Conservation (phyloP, 2,888 invertebrate species). For the Augiades crinisus region DNA sequence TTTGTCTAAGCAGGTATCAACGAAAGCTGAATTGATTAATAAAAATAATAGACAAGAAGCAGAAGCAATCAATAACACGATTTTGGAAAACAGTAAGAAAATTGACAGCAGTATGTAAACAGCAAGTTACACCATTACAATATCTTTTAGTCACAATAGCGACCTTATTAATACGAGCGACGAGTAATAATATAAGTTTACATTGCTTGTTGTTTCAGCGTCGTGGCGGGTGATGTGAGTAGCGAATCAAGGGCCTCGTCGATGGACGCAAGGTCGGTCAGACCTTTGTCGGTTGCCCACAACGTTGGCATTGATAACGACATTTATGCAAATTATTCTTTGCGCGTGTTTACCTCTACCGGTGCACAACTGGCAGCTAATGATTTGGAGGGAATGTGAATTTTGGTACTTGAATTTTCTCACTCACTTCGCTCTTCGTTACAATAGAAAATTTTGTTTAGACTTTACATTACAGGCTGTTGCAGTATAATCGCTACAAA, state of each 20-base stretch:
- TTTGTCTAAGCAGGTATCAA: too few relatives aligned
- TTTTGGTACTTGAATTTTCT: too few relatives aligned
- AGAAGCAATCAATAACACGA: too few relatives aligned
- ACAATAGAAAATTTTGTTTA: too few relatives aligned
- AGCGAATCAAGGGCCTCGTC: constrained; percentile 72
- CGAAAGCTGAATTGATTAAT: too few relatives aligned
- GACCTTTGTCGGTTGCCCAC: constrained; percentile 63
- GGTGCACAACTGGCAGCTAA: constrained; percentile 22
- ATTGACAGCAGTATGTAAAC: too few relatives aligned
- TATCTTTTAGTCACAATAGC: neutral
- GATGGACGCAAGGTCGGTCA: constrained; percentile 55
- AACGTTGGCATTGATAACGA: constrained; percentile 62
- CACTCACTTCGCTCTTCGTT: too few relatives aligned
- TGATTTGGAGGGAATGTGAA: constrained; percentile 22
- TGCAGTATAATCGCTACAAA: too few relatives aligned
- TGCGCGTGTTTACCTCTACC: constrained; percentile 35
- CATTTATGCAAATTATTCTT: constrained; percentile 72
- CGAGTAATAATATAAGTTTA: neutral
- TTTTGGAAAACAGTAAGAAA: too few relatives aligned
- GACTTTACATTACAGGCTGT: too few relatives aligned
- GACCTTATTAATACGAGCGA: neutral
- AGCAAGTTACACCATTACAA: too few relatives aligned
- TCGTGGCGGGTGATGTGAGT: constrained; percentile 46
- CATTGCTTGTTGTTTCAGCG: constrained; percentile 8
- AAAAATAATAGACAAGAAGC: too few relatives aligned